Base-by-base conservation (phyloP, 2,797 vertebrate genomes). In the Ambastaia sidthimunki region DNA sequence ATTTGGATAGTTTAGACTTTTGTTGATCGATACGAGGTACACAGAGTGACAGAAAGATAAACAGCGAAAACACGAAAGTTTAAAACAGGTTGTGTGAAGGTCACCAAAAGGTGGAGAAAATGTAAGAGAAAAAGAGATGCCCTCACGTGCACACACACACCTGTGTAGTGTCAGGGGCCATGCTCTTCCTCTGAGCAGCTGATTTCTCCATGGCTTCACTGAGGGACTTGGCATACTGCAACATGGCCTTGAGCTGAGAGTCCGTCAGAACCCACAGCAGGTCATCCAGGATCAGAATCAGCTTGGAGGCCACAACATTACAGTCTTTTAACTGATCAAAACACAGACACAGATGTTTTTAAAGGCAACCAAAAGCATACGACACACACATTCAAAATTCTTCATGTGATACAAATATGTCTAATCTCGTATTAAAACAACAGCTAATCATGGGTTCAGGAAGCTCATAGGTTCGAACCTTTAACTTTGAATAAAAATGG, bases 171-270 rank as follows among this genome's bases (percentile, higher is more conserved):
- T 99, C 97, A 9, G 96, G 92, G 88, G 97, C 96, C 93, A 96
- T 94, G 88, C 96, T 99, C 90, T 99, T 98, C 87, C 97, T 96
- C 88, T 99, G 98, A 84, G 98, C 96, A 3, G 97, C 94, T 12
- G 97, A 99, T 86, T 95, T 98, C 89, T 99, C 98, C 95, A 99
- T 99, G 83, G 95, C 96, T 93, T 99, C 98, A 71, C 97, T 98
- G 66, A 99, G 96, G 82, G 98, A 99, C 90, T 99, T 99, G 83
- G 98, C 97, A 80, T 99, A 99, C 69, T 99, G 98, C 76, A 99
- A 96, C 97, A 99, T 99, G 83, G 98, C 98, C 92, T 99, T 99
- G 85, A 99, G 92, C 87, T 99, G 98, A 10, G 97, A 99, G 92
- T 99, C 98, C 0, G 98, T 98, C 91, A 99, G 94, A 85, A 99